Base-by-base conservation (phyloP, 1,140 invertebrate species). In the Zaprionus inermis region DNA sequence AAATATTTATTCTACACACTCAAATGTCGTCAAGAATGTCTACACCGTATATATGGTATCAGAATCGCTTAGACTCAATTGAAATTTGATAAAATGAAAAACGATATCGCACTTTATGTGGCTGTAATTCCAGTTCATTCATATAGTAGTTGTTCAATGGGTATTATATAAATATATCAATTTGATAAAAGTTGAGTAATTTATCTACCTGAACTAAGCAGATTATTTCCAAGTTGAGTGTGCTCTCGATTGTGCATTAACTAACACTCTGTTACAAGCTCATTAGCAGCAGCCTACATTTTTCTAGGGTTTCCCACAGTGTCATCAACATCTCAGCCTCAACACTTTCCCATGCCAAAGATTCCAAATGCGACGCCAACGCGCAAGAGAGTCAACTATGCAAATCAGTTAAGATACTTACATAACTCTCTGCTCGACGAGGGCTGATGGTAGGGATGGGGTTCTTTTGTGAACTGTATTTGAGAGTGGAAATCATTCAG, bases 241-340 rank as follows among this genome's bases (percentile, higher is more conserved):
- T 44, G 36, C 58, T 51, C 57, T 69, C 22, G 49, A 49, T 56
- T 46, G 34, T 49, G 34, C 64, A 55, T 46, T 30, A 73, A 60
- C 58, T 74, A 80, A 82, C 68, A 84, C 82, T 76, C 16, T 44
- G 6, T 16, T 44, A 79, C 83, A 74, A 88, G 79, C 83, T 86
- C 83, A 86, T 86, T 88, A 86, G 63, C 52, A 78, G 68, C 83
- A 88, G 72, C 83, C 83, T 76, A 86, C 83, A 88, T 77, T 82
- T 38, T 79, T 61, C 66, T 86, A 86, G 86, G 84, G 83, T 88
- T 88, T 88, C 83, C 83, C 83, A 88, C 83, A 88, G 83, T 89
- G 73, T 83, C 79, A 83, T 88, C 82, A 82, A 68, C 63, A 12
- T 38, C 70, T 28, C 24, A 24, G 22, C 78, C 71, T 61, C 75